These are phyloP conservation scores for Listrodromus nycthemerus DNA, from an alignment of 2,888 invertebrate species.

Conservation along the genomic window DNA sequence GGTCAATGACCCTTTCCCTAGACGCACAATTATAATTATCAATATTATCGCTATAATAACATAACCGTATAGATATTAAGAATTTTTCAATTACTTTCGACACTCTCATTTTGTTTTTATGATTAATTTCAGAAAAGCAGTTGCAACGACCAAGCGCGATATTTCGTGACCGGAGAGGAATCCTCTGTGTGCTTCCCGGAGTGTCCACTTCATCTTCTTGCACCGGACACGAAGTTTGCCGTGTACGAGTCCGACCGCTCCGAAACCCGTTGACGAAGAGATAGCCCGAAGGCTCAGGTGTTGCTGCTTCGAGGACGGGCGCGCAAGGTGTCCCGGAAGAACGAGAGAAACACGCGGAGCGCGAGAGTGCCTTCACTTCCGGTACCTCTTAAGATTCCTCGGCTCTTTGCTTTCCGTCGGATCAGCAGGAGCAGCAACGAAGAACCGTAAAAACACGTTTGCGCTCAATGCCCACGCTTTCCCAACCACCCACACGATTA, in stretches of 20 bases:
- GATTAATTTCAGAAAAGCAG: slow-evolving; percentile 24
- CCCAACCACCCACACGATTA: slow-evolving; percentile 41
- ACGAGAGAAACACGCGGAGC: slow-evolving; percentile 51
- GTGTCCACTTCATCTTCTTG: background rate
- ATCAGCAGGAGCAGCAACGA: background rate
- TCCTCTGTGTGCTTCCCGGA: background rate
- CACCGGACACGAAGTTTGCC: background rate
- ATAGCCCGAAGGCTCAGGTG: slow-evolving; percentile 47
- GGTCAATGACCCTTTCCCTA: too few species aligned
- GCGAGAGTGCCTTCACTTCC: slow-evolving; percentile 53
- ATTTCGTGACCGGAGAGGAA: background rate
- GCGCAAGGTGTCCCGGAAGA: slow-evolving; percentile 67
- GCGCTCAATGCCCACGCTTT: slow-evolving; percentile 46
- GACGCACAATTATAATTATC: too few species aligned
- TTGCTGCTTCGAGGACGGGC: slow-evolving; percentile 9
- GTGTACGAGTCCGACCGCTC: background rate
- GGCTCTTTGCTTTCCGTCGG: slow-evolving; percentile 8
- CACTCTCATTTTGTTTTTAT: slow-evolving; percentile 9
- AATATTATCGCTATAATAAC: too few species aligned
- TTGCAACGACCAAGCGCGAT: slow-evolving; percentile 22
- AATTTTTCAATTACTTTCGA: background rate
- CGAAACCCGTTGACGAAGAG: slow-evolving; percentile 27
- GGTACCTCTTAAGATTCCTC: slow-evolving; percentile 57
- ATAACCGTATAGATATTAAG: too few species aligned
- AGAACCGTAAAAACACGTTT: slow-evolving; percentile 44